These are phyloP conservation scores for Lepidochitona cinerea DNA, from an alignment of 2,888 invertebrate genomes.

Conservation along the genomic window DNA sequence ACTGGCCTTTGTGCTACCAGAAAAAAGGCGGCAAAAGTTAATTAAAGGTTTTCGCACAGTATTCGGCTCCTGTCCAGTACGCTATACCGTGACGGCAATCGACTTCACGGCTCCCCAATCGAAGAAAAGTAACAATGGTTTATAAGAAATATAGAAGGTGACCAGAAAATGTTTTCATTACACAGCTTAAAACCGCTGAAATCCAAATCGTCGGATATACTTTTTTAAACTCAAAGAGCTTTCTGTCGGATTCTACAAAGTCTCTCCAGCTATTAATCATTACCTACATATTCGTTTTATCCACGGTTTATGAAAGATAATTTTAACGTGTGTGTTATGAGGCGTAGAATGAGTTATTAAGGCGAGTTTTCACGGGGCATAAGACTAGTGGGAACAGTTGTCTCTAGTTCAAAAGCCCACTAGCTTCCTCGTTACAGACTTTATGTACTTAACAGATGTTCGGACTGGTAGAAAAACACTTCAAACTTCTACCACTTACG, in stretches of 20 bases:
- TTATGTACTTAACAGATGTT: constrained; percentile 7
- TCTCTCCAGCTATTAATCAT: constrained; percentile 1
- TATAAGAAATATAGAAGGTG: no score
- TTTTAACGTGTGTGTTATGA: neutral
- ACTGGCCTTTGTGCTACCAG: neutral
- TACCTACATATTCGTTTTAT: neutral
- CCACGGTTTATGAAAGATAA: constrained; percentile 7
- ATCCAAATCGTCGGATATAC: no score
- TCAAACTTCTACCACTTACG: neutral
- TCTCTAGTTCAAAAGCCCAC: neutral
- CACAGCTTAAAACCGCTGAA: no score
- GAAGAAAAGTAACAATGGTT: no score
- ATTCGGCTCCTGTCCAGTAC: neutral
- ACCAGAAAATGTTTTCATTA: no score
- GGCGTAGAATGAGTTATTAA: constrained; percentile 3
- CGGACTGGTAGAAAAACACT: neutral
- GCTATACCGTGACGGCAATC: no score
- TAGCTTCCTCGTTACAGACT: neutral
- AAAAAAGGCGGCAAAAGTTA: neutral
- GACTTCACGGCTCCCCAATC: no score
- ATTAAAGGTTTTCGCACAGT: neutral
- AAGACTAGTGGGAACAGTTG: neutral
- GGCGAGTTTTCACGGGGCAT: neutral
- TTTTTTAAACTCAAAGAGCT: no score
- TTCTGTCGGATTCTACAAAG: no score